phyloP scores from a whole-genome alignment of 1,140 invertebrate genomes.

The Copidosoma floridanum region DNA sequence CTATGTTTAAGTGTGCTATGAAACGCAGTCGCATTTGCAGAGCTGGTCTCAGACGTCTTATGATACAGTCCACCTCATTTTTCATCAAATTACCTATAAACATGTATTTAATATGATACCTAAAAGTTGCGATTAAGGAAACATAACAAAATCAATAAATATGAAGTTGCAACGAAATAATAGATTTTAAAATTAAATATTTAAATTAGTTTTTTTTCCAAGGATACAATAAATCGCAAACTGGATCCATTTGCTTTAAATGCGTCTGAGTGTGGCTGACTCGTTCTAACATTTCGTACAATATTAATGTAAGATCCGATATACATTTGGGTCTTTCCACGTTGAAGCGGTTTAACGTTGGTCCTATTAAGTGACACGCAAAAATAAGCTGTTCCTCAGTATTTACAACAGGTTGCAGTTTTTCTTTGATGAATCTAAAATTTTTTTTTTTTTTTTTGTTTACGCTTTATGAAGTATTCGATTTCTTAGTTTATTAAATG shows the following conservation, averaged over 20 bases:
- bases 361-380: slow-evolving; percentile 87
- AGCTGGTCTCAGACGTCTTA: slow-evolving; percentile 78
- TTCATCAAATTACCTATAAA: slow-evolving; percentile 95
- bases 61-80: slow-evolving; percentile 85
- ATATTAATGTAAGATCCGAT: slow-evolving; percentile 80
- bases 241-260: slow-evolving; percentile 85
- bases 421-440: slow-evolving; percentile 79
- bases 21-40: slow-evolving; percentile 87
- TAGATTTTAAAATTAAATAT: not conserved
- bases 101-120: slow-evolving; percentile 88
- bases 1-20: slow-evolving; percentile 85
- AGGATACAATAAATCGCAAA: slow-evolving; percentile 85
- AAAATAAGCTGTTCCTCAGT: slow-evolving; percentile 90
- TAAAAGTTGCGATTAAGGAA: slow-evolving; percentile 13
- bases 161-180: not conserved
- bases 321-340: slow-evolving; percentile 63
- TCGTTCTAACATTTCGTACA: slow-evolving; percentile 88
- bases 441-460: slow-evolving; percentile 20
- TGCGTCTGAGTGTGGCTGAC: slow-evolving; percentile 78
- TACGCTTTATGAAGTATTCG: no score
- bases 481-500: not conserved
- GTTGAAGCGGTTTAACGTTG: slow-evolving; percentile 79
- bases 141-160: no score
- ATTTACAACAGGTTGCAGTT: slow-evolving; percentile 74
- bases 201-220: not conserved